These are phyloP conservation scores for Protosalanx chinensis DNA, from an alignment of 2,797 vertebrate genomes.

Conservation along the genomic window DNA sequence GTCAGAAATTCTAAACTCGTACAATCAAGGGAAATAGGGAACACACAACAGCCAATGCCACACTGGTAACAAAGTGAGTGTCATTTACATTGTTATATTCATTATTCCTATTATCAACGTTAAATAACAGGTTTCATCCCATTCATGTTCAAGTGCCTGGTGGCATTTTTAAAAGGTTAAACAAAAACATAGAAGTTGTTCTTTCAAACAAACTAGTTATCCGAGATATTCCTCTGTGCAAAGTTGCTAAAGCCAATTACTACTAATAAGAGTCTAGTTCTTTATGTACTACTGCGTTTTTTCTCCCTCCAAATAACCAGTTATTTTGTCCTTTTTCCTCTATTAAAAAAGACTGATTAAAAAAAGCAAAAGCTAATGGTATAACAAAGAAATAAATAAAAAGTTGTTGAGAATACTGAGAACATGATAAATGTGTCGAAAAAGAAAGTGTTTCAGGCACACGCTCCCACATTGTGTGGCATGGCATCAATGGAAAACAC, in stretches of 20 bases:
- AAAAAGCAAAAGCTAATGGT: conserved; percentile 52
- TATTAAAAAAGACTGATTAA: conserved; percentile 30
- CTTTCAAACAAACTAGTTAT: conserved; percentile 41
- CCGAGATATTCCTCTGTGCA: conserved; percentile 63
- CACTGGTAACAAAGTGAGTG: neutral
- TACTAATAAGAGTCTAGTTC: conserved; percentile 39
- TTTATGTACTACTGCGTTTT: neutral
- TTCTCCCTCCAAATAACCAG: no score
- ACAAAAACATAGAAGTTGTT: conserved; percentile 43
- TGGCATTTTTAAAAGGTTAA: conserved; percentile 38
- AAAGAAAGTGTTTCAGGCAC: conserved; percentile 13
- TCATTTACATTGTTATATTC: conserved; percentile 47
- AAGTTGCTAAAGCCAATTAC: conserved; percentile 66
- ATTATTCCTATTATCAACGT: conserved; percentile 55
- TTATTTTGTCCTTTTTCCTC: conserved; percentile 6
- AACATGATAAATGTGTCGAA: conserved; percentile 31
- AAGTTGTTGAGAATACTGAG: conserved; percentile 31
- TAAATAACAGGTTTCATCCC: conserved; percentile 15
- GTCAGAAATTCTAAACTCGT: conserved; percentile 1
- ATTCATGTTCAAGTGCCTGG: conserved; percentile 28
- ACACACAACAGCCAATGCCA: neutral
- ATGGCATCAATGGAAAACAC: conserved; percentile 35
- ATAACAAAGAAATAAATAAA: conserved; percentile 55
- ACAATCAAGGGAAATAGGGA: neutral
- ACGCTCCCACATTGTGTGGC: conserved; percentile 44